phyloP scores from a whole-genome alignment of 2,113 vertebrate species.

The Oryzias celebensis region DNA sequence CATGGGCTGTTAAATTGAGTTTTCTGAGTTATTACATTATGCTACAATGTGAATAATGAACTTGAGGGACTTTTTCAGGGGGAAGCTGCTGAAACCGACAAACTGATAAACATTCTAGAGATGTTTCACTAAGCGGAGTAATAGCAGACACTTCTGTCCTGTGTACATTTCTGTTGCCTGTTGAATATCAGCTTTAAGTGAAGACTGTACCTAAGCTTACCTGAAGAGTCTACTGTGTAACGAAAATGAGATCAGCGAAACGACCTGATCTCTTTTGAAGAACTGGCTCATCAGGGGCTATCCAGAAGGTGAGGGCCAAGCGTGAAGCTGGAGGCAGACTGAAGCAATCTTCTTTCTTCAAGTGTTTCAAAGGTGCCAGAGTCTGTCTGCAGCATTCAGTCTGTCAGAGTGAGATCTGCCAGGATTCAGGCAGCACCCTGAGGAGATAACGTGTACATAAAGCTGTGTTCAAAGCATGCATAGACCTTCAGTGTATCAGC shows the following conservation, averaged over 20 bases:
- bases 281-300: neutral
- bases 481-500: neutral
- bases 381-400: conserved; percentile 41
- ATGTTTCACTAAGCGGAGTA: too few relatives aligned
- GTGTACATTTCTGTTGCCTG: too few relatives aligned
- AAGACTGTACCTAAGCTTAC: too few relatives aligned
- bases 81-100: conserved; percentile 6
- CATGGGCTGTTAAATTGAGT: conserved; percentile 39
- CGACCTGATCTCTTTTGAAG: neutral
- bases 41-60: conserved; percentile 59
- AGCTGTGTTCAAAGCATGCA: conserved; percentile 41
- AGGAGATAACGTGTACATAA: conserved; percentile 33
- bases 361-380: conserved; percentile 15
- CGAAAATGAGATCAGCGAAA: neutral
- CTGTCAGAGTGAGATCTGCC: conserved; percentile 43
- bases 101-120: neutral
- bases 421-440: conserved; percentile 45
- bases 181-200: too few relatives aligned
- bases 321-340: conserved; percentile 23
- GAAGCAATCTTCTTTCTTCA: conserved; percentile 21
- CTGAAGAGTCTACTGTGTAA: too few relatives aligned
- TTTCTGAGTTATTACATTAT: conserved; percentile 48
- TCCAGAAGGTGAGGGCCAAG: conserved; percentile 13
- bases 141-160: too few relatives aligned
- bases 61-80: conserved; percentile 31